Conservation (phyloP, 2,797 vertebrate genomes). For the Calcarius lapponicus region DNA sequence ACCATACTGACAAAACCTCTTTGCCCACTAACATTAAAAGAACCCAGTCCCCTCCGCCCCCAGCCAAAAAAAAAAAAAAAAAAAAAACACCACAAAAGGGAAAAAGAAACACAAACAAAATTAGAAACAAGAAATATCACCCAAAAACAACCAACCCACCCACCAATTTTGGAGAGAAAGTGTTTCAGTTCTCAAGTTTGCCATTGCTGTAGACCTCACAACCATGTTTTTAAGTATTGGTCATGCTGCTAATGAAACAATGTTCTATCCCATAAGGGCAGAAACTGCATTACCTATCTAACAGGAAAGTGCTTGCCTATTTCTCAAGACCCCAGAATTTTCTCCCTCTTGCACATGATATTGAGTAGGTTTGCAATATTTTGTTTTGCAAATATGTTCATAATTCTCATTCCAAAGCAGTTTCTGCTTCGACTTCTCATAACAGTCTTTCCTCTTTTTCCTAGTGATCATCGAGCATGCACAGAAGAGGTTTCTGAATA, state of each 20-base stretch:
- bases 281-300: not conserved
- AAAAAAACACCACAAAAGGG: not conserved
- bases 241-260: not conserved
- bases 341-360: not conserved
- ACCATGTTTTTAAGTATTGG: not conserved
- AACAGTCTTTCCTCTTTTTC: not conserved
- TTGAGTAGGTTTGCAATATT: not conserved
- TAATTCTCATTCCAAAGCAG: conserved; percentile 20
- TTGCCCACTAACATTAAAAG: not conserved
- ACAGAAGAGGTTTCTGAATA: conserved; percentile 58
- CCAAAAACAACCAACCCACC: accelerated
- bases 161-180: not conserved
- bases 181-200: not conserved
- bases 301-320: not conserved
- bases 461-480: conserved; percentile 33
- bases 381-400: not conserved
- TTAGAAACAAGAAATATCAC: not conserved
- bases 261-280: not conserved
- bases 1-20: not conserved
- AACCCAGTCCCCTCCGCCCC: not conserved
- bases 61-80: not conserved
- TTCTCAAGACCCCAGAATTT: not conserved
- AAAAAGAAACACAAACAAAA: not conserved
- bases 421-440: conserved; percentile 29
- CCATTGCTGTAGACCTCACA: not conserved